phyloP scores from a whole-genome alignment of 2,113 vertebrate genomes.

The Petrocephalus microphthalmus region DNA sequence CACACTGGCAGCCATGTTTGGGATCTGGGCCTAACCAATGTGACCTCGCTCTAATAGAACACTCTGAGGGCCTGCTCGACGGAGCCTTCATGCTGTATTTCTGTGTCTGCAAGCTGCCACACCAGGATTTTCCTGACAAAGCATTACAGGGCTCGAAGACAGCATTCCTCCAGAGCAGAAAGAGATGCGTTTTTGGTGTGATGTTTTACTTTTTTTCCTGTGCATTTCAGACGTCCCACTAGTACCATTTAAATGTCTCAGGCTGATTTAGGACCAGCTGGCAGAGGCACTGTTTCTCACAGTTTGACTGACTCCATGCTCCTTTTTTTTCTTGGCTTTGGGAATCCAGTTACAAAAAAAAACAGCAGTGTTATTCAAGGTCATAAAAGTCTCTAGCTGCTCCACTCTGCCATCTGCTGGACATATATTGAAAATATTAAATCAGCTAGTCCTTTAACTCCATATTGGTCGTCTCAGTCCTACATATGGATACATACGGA shows the following conservation, averaged over 20 bases:
- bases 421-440: background rate
- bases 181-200: background rate
- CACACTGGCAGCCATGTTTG: background rate
- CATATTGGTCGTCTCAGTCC: background rate
- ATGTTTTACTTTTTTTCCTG: background rate
- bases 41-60: background rate
- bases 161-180: background rate
- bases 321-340: background rate
- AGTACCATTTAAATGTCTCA: background rate
- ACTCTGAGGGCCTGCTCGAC: background rate
- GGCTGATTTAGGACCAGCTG: background rate
- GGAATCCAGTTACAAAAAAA: background rate
- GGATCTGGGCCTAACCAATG: background rate
- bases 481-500: background rate
- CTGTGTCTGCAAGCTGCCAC: background rate
- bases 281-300: background rate
- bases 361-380: background rate
- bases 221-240: background rate
- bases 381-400: background rate
- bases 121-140: background rate
- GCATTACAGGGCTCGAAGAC: background rate
- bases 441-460: background rate
- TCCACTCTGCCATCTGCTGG: constrained; percentile 9
- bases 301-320: background rate
- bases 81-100: background rate